phyloP scores from a whole-genome alignment of 2,113 vertebrate species.

The Gavialis gangeticus region DNA sequence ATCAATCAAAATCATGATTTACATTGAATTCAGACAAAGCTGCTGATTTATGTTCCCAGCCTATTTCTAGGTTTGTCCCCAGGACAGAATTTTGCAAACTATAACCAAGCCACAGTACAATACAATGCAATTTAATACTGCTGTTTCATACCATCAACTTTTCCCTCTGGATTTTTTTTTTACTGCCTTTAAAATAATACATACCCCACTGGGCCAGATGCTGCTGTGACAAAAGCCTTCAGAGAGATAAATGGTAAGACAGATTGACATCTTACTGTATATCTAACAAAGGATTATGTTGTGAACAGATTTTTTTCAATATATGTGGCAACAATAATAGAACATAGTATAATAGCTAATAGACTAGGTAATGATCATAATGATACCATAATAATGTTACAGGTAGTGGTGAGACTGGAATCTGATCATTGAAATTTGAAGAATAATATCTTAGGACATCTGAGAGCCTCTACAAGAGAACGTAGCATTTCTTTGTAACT shows the following conservation, averaged over 20 bases:
- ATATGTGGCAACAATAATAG: not conserved
- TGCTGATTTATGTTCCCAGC: not conserved
- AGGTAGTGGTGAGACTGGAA: not conserved
- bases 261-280: not conserved
- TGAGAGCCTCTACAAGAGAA: slow-evolving; percentile 26
- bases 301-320: not conserved
- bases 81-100: not conserved
- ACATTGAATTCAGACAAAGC: not conserved
- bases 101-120: not conserved
- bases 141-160: not conserved
- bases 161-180: not conserved
- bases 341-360: not conserved
- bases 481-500: not conserved
- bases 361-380: not conserved
- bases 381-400: too few species aligned
- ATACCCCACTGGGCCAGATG: not conserved
- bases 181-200: not conserved
- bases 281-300: not conserved
- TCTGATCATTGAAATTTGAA: slow-evolving; percentile 14
- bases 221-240: not conserved
- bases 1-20: not conserved
- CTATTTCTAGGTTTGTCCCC: not conserved
- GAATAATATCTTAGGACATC: not conserved
- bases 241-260: not conserved
- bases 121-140: not conserved